These are phyloP conservation scores for Hormiphora californensis DNA, from an alignment of 37 sponge, comb jelly and placozoan genomes.

Conservation along the genomic window DNA sequence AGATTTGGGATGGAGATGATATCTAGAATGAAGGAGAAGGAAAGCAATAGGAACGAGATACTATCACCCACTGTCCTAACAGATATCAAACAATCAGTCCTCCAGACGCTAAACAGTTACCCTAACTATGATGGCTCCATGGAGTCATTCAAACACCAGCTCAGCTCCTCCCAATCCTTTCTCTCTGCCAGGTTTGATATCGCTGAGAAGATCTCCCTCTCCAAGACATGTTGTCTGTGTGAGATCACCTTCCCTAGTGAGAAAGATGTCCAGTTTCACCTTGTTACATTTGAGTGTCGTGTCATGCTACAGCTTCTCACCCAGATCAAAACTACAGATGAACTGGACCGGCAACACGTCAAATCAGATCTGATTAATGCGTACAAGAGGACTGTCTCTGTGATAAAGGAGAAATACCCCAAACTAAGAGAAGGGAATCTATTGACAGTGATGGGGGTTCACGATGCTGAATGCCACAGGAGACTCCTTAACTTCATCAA, in stretches of 20 bases:
- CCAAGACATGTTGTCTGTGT: conserved; percentile 31
- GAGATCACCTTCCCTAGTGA: conserved; percentile 1
- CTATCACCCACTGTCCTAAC: background rate
- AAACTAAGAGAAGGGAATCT: conserved; percentile 22
- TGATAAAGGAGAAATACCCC: background rate
- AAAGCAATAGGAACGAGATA: background rate
- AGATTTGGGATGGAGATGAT: background rate
- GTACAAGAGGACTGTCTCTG: conserved; percentile 42
- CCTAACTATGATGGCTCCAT: background rate
- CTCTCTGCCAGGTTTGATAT: background rate
- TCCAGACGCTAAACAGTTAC: conserved; percentile 11
- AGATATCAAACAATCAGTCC: conserved; percentile 3
- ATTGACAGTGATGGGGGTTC: background rate
- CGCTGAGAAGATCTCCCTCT: conserved; percentile 30
- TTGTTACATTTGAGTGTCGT: conserved; percentile 27
- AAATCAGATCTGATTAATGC: conserved; percentile 11
- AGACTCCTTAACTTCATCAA: conserved; percentile 16
- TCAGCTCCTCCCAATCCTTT: background rate
- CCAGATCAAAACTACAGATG: background rate
- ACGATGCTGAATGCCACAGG: background rate
- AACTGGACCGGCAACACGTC: background rate
- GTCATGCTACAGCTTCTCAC: background rate
- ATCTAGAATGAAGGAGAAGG: background rate
- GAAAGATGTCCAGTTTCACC: conserved; percentile 16
- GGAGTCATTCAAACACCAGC: conserved; percentile 27